These are phyloP conservation scores for Malurus melanocephalus DNA, from an alignment of 2,113 vertebrate genomes.

Conservation along the genomic window DNA sequence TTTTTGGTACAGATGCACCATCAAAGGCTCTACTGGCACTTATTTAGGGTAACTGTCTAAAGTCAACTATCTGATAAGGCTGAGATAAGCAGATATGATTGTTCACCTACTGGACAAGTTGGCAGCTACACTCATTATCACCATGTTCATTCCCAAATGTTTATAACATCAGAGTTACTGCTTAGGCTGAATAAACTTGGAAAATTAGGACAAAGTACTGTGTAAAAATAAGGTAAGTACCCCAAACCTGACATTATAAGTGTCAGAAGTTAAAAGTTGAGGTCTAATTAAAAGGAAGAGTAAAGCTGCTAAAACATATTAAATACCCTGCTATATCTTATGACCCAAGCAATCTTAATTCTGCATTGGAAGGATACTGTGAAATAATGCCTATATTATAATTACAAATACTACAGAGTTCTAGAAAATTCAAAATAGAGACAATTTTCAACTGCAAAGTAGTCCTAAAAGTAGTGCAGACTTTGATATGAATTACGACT, in stretches of 20 bases:
- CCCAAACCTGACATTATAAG: not conserved
- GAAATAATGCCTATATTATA: not conserved
- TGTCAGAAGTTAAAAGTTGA: not conserved
- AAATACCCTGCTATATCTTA: rapidly evolving
- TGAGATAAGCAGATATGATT: not conserved
- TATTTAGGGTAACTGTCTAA: not conserved
- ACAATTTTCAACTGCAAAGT: not conserved
- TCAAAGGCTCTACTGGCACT: not conserved
- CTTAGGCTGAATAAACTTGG: not conserved
- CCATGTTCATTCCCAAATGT: not conserved
- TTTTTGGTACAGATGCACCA: not conserved
- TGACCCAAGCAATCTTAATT: not conserved
- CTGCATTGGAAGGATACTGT: not conserved
- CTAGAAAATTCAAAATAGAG: not conserved
- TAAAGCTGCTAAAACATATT: not conserved
- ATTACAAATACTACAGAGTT: not conserved
- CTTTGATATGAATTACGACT: not conserved
- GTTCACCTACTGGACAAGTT: not conserved
- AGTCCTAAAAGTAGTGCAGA: not conserved
- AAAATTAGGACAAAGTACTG: not conserved
- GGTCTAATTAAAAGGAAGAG: not conserved
- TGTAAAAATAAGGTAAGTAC: not conserved
- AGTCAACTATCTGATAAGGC: not conserved
- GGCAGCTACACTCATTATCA: not conserved
- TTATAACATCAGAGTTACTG: not conserved